These are phyloP conservation scores for Gonioctena quinquepunctata DNA, from an alignment of 1,140 invertebrate genomes.

Conservation along the genomic window DNA sequence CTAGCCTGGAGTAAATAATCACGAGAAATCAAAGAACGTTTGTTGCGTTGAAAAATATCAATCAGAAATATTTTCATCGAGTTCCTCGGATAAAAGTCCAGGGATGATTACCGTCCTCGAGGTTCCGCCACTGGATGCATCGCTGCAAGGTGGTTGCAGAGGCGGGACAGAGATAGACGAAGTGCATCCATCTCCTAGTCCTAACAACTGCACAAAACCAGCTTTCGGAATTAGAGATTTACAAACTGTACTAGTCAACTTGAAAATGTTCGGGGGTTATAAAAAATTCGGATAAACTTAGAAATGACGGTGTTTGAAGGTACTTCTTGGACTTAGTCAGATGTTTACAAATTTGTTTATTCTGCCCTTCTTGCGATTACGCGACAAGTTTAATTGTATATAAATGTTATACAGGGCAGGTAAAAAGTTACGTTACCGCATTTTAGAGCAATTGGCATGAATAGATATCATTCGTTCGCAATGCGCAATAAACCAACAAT, in stretches of 20 bases:
- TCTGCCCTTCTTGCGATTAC: not conserved
- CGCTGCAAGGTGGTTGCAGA: constrained; percentile 2
- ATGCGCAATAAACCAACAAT: too few relatives aligned
- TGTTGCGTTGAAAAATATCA: too few relatives aligned
- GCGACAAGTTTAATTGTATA: not conserved
- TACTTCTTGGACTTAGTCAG: not conserved
- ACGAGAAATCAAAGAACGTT: too few relatives aligned
- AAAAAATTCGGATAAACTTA: constrained; percentile 3
- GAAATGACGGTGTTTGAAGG: not conserved
- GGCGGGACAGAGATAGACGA: not conserved
- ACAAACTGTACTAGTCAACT: constrained; percentile 24
- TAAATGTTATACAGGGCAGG: too few relatives aligned
- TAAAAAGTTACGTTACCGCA: too few relatives aligned
- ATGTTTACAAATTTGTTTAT: not conserved
- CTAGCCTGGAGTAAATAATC: too few relatives aligned
- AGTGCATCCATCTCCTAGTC: constrained; percentile 8
- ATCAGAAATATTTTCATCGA: too few relatives aligned
- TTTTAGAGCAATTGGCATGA: too few relatives aligned
- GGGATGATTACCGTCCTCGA: not conserved
- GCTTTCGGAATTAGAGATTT: constrained; percentile 27
- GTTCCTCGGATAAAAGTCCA: too few relatives aligned
- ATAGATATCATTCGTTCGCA: too few relatives aligned
- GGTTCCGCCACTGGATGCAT: not conserved
- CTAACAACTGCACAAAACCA: constrained; percentile 28
- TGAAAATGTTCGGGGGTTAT: constrained; percentile 1